Evolutionary conservation across 2,888 invertebrate species (phyloP), one percentile per base, ranked within the genome.

Genomic region (Torymus texanus): DNA sequence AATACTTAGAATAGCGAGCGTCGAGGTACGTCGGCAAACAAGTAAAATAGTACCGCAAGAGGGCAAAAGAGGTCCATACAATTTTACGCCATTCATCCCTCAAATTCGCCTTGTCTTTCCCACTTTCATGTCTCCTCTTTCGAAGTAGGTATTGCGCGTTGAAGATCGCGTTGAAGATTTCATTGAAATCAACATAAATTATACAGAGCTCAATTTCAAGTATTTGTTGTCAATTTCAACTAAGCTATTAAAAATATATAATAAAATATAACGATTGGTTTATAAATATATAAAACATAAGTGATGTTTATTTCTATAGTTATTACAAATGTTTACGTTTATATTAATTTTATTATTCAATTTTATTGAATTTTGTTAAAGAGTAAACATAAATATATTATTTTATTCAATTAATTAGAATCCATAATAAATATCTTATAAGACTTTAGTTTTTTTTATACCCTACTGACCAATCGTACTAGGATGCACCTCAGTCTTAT

Each of bases 1-100:
- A 84, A 87, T 87, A 87, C 84, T 86, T 88, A 89, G 87, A 84
- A 84, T 88, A 88, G 85, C 84, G 70, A 77, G 74, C 68, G 84
- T 86, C 84, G 83, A 86, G 81, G 81, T 85, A 84, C 78, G 82
- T 83, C 80, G 84, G 79, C 83, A 84, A 85, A 80, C 81, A 83
- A 84, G 75, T 74, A 63, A 78, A 56, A 78, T 68, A 66, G 53
- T 75, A 66, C 2, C 62, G 68, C 63, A 63, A 58, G 70, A 77
- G 70, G 74, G 53, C 77, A 74, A 80, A 41, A 77, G 72, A 63
- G 76, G 61, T 77, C 53, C 50, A 53, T 73, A 21, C 53, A 59
- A 71, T 72, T 72, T 72, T 67, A 75, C 5, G 18, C 16, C 55
- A 72, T 62, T 76, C 50, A 75, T 65, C 51, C 41, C 50, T 66